phyloP scores from a whole-genome alignment of 2,888 invertebrate species.

The Tetranychus truncatus region DNA sequence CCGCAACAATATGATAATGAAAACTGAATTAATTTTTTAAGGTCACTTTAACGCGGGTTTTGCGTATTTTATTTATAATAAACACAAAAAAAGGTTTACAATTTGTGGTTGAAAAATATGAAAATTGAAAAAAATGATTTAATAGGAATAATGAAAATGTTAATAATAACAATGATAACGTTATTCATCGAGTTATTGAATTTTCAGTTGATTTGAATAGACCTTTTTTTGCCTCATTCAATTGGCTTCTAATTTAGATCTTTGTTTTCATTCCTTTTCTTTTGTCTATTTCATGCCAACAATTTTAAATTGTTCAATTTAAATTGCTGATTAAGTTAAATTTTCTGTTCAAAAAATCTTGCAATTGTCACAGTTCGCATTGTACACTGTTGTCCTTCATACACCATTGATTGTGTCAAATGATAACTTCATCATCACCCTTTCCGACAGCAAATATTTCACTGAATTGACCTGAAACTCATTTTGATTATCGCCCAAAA shows the following conservation, averaged over 20 bases:
- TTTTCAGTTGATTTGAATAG: neutral
- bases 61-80: neutral
- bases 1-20: neutral
- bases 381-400: neutral
- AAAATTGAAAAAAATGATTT: neutral
- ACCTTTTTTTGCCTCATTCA: neutral
- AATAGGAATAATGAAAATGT: neutral
- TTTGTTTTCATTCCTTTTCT: neutral
- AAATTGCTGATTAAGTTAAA: neutral
- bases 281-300: neutral
- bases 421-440: too few species aligned
- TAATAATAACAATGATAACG: neutral
- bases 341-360: neutral
- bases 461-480: too few species aligned
- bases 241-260: neutral
- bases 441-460: too few species aligned
- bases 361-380: neutral
- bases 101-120: neutral
- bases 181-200: neutral
- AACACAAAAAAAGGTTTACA: neutral
- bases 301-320: neutral
- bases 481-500: too few species aligned
- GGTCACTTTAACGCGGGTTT: neutral
- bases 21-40: neutral
- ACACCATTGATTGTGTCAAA: too few species aligned